Conservation (phyloP, 2,888 invertebrate species). For the Cheilosia urbana region DNA sequence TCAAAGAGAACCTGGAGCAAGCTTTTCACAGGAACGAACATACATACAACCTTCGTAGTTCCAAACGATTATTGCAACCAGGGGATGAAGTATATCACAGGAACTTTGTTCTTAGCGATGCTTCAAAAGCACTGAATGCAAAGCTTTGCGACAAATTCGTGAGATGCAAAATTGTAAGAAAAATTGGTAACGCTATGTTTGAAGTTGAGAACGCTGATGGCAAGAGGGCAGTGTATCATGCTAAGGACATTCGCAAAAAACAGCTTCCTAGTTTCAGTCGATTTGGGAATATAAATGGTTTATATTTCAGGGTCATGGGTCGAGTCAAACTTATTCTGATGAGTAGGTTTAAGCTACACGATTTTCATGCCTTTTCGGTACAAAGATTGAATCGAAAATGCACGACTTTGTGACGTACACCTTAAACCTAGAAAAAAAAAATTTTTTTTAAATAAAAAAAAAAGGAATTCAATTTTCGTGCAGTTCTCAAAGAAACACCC, state of each 20-base stretch:
- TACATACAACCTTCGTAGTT: conserved; percentile 2
- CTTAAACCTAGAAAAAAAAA: too few species aligned
- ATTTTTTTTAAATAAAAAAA: too few species aligned
- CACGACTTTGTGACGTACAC: too few species aligned
- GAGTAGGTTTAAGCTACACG: too few species aligned
- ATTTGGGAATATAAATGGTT: neutral
- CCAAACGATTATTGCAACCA: neutral
- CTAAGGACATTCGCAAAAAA: neutral
- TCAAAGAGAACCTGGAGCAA: neutral
- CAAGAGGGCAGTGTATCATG: neutral
- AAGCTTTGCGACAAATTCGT: neutral
- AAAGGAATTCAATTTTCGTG: too few species aligned
- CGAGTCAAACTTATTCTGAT: too few species aligned
- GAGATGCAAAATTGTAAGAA: neutral
- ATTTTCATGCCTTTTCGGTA: too few species aligned
- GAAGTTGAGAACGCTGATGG: neutral
- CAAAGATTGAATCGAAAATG: too few species aligned
- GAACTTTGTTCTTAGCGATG: conserved; percentile 5
- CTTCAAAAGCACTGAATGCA: neutral
- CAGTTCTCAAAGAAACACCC: too few species aligned
- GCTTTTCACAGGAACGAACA: neutral
- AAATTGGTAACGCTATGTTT: neutral
- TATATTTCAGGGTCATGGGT: neutral
- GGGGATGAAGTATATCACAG: neutral
- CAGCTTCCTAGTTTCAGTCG: too few species aligned